Evolutionary conservation across 2,888 invertebrate genomes (phyloP), one percentile per base, ranked within the genome.

Genomic region (Pycnomerus fuliginosus): DNA sequence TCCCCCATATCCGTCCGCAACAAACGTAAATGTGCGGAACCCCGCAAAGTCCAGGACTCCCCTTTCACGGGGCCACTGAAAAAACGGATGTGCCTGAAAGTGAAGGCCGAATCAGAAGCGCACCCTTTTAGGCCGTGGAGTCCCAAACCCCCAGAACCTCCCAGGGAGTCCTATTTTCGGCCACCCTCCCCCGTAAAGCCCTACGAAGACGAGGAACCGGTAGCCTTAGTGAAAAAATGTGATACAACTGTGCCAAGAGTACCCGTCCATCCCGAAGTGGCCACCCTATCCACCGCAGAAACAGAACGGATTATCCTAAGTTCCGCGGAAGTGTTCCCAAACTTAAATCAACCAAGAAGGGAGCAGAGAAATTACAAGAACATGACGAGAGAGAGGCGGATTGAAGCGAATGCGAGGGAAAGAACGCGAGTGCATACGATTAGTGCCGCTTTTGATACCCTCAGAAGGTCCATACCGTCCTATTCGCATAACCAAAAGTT

Each of bases 341-440:
- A 45, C 8, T 41, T 67, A 30, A 49, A 56, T 30, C 25, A 33
- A 30, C 34, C 34, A 34, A 50, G 60, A 20, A 50, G 61, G 14
- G 84, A 88, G 51, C 89, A 90, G 63, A 77, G 91, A 52, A 94
- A 94, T 69, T 95, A 95, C 73, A 95, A 95, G 67, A 95, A 93
- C 69, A 94, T 95, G 93, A 95, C 91, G 0, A 78, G 92, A 12
- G 94, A 94, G 68, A 75, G 95, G 55, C 77, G 95, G 52, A 91
- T 95, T 64, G 95, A 96, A 68, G 95, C 95, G 0, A 96, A 96
- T 66, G 95, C 95, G 0, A 77, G 95, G 3, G 95, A 96, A 68
- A 74, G 95, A 44, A 92, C 94, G 3, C 77, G 95, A 35, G 95
- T 96, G 0, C 95, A 96, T 70, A 95, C 95, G 1, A 96, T 96